These are phyloP conservation scores for Calliopum simillimum DNA, from an alignment of 2,888 invertebrate species.

Conservation along the genomic window DNA sequence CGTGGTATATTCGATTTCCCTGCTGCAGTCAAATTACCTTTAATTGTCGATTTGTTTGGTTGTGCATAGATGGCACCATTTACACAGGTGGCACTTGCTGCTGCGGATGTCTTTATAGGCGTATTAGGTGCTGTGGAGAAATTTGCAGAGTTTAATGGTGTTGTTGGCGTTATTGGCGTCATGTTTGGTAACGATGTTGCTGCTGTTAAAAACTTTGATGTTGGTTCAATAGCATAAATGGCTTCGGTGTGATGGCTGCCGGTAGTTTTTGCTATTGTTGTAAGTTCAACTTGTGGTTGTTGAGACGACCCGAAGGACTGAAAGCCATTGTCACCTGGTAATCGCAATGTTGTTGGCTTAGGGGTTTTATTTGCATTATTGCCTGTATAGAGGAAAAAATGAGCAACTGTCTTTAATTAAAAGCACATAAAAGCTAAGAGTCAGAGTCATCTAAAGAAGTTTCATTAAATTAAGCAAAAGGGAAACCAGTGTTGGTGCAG, in stretches of 20 bases:
- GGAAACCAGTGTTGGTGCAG: too few species aligned
- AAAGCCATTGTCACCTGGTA: constrained; percentile 45
- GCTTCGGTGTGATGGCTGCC: constrained; percentile 61
- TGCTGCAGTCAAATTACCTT: constrained; percentile 35
- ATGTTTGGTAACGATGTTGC: constrained; percentile 28
- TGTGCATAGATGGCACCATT: constrained; percentile 58
- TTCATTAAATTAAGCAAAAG: too few species aligned
- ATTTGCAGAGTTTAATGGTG: constrained; percentile 26
- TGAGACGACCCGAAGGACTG: constrained; percentile 46
- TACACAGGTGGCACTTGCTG: background rate
- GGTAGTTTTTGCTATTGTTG: background rate
- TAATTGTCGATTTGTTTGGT: constrained; percentile 48
- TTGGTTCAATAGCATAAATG: constrained; percentile 57
- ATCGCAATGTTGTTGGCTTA: constrained; percentile 32
- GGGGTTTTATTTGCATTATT: background rate
- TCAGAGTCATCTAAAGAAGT: too few species aligned
- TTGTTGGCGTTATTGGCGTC: constrained; percentile 31
- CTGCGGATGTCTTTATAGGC: constrained; percentile 36
- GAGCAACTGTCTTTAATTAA: too few species aligned
- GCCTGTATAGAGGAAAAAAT: too few species aligned
- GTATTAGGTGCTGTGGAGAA: constrained; percentile 28
- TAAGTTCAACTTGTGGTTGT: constrained; percentile 3
- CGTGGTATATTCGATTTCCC: constrained; percentile 55
- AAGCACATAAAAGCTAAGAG: too few species aligned
- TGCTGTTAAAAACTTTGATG: constrained; percentile 18